Evolutionary conservation across 1,140 invertebrate genomes (phyloP), one percentile per base, ranked within the genome.

Genomic region (Zaprionus capensis): DNA sequence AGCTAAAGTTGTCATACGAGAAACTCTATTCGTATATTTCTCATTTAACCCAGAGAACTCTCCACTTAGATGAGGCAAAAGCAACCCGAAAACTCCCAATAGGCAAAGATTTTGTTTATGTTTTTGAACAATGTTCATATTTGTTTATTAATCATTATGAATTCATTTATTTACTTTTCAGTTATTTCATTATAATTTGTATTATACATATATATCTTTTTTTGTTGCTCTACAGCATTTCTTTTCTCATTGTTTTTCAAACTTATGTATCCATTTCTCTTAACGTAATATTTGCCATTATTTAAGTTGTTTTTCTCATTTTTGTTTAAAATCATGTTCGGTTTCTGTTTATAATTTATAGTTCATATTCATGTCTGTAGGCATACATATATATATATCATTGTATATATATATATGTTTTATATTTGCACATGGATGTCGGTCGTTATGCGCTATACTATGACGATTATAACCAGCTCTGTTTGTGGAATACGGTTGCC

Each of bases 121-220:
- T 91, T 81, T 91, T 91, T 91, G 88, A 91, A 91, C 88, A 91
- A 91, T 91, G 88, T 91, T 91, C 88, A 88, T 91, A 91, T 91
- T 91, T 83, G 81, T 88, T 91, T 91, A 91, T 76, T 91, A 91
- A 91, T 91, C 80, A 87, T 83, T 91, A 88, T 87, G 85, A 87
- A 87, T 91, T 91, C 88, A 88, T 91, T 91, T 91, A 91, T 91
- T 86, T 91, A 91, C 80, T 91, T 88, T 75, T 84, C 84, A 84
- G 81, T 91, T 88, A 86, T 91, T 85, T 90, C 80, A 83, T 86
- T 91, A 86, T 91, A 91, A 80, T 91, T 91, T 88, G 72, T 91
- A 85, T 86, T 78, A 75, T 80, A 83, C 82, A 91, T 87, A 71
- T 76, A 70, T 76, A 78, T 79, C 71, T 83, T 86, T 85, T 87